These are phyloP conservation scores for Pachycephala philippinensis DNA, from an alignment of 2,113 vertebrate species.

Conservation along the genomic window DNA sequence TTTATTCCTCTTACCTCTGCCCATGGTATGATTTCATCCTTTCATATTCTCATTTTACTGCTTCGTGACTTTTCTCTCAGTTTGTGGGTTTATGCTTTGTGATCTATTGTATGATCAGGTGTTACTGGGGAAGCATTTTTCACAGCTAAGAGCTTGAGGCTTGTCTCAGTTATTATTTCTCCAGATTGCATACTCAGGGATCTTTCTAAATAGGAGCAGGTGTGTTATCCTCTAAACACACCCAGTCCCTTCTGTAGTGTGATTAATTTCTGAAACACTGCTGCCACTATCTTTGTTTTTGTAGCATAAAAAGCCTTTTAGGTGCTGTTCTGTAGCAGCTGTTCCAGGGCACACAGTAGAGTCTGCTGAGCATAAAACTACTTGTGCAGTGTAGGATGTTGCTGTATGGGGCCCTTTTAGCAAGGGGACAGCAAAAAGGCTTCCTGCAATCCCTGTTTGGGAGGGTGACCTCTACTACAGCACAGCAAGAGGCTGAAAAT, in stretches of 20 bases:
- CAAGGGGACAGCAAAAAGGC: neutral
- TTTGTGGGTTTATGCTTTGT: neutral
- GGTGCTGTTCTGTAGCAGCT: neutral
- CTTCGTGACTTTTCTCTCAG: conserved; percentile 15
- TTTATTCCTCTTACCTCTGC: conserved; percentile 6
- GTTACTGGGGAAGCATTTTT: conserved; percentile 3
- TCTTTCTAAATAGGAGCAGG: neutral
- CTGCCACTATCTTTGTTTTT: neutral
- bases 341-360: neutral
- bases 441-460: neutral
- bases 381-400: neutral
- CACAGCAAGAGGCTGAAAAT: neutral
- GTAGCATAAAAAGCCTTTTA: neutral
- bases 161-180: neutral
- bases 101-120: neutral
- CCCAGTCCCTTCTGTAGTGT: neutral
- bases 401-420: neutral
- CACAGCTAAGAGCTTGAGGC: neutral
- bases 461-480: neutral
- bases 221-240: neutral
- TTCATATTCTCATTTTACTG: neutral
- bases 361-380: neutral
- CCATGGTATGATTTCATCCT: neutral
- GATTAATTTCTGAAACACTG: neutral
- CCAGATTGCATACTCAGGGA: neutral